These are phyloP conservation scores for Eurystomus glaucurus DNA, from an alignment of 2,797 vertebrate genomes.

Conservation along the genomic window DNA sequence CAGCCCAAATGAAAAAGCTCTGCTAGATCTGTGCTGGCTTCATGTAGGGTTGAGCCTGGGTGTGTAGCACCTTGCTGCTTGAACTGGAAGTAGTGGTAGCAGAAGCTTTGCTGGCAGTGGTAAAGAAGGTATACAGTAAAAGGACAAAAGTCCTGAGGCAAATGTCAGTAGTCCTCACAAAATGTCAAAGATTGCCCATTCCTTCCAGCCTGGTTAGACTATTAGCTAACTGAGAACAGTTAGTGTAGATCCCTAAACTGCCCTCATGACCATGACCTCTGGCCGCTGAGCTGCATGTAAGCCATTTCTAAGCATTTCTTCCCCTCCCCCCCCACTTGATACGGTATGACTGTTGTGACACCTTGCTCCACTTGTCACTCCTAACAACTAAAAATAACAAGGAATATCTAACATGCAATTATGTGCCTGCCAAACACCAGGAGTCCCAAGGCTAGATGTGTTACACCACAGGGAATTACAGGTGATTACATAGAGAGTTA, in stretches of 20 bases:
- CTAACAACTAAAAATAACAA: conserved; percentile 3
- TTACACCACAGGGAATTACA: conserved; percentile 10
- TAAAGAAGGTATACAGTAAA: neutral
- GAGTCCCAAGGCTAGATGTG: conserved; percentile 5
- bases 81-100: fast-evolving
- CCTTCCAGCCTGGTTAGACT: neutral
- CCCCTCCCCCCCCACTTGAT: neutral
- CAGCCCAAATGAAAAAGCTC: neutral
- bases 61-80: neutral
- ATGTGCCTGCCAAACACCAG: neutral
- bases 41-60: fast-evolving
- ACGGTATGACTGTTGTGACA: neutral
- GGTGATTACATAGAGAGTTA: neutral
- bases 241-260: neutral
- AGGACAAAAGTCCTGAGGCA: neutral
- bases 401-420: neutral
- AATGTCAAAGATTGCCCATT: neutral
- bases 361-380: neutral
- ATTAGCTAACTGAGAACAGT: neutral
- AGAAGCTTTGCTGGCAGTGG: neutral
- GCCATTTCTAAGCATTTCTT: neutral
- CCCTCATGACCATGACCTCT: neutral
- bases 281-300: neutral
- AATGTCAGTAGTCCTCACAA: neutral
- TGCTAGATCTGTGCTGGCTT: neutral